Evolutionary conservation across 2,797 vertebrate genomes (phyloP).

Genomic region (Neomorphus geoffroyi): DNA sequence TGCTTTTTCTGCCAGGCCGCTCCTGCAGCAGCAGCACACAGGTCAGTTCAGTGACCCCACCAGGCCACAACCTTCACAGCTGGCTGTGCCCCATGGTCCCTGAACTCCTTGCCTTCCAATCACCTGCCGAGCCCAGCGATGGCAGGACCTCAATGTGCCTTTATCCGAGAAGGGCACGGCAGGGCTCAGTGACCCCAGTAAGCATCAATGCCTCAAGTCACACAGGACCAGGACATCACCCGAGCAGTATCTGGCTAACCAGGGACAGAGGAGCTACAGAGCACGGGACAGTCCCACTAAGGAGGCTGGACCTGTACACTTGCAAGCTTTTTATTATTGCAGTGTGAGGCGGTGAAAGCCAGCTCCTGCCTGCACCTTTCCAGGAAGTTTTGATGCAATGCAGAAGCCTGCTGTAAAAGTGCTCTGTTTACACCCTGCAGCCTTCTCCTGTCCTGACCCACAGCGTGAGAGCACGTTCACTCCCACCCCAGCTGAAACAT

Average conservation of each 20-base stretch:
- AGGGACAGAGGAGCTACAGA: background rate
- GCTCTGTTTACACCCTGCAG: constrained; percentile 3
- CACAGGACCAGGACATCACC: background rate
- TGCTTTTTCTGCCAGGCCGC: background rate
- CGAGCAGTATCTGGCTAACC: background rate
- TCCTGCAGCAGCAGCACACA: background rate
- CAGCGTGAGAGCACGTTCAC: background rate
- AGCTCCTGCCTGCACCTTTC: background rate
- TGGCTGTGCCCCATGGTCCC: background rate
- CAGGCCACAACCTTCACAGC: background rate
- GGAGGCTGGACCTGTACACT: background rate
- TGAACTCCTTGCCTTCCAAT: background rate
- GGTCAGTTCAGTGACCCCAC: background rate
- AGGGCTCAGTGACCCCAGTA: background rate
- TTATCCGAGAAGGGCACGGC: background rate
- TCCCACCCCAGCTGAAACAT: background rate
- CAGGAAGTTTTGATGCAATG: background rate
- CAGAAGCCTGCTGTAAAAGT: background rate
- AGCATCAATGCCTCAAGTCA: background rate
- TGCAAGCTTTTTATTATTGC: background rate
- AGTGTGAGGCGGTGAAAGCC: background rate
- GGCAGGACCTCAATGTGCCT: background rate
- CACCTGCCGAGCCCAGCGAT: rapidly evolving
- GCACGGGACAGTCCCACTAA: background rate
- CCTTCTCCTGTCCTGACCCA: background rate